Base-by-base conservation (phyloP, 1,140 invertebrate genomes). In the Zaprionus vittiger region DNA sequence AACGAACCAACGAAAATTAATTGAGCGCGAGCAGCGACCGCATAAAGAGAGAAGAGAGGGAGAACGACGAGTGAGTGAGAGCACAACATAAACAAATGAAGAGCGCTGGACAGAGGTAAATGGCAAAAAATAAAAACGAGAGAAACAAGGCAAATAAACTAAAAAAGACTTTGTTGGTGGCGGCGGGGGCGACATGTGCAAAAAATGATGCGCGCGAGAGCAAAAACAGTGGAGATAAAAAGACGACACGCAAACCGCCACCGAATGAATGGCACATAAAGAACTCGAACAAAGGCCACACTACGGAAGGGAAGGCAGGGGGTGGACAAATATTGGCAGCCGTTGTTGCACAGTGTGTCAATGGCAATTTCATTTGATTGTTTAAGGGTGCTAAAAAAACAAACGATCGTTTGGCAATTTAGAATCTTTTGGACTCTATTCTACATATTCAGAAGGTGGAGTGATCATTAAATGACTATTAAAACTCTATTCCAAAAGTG, bases 1-100 rank as follows among this genome's bases (percentile, higher is more conserved):
- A 89, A 84, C 81, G 83, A 87, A 89, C 83, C 84, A 87, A 87
- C 83, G 85, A 90, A 84, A 87, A 84, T 89, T 89, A 89, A 89
- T 89, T 89, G 84, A 89, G 84, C 84, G 78, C 81, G 57, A 87
- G 81, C 82, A 85, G 63, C 69, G 74, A 77, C 67, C 67, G 60
- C 73, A 77, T 78, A 69, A 71, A 71, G 72, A 82, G 69, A 80
- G 63, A 77, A 64, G 55, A 62, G 66, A 59, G 73, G 77, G 38
- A 70, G 31, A 59, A 70, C 69, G 31, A 9, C 9, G 83, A 79
- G 73, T 67, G 68, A 87, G 84, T 67, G 73, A 83, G 83, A 57
- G 77, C 66, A 68, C 74, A 87, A 89, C 84, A 89, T 89, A 89
- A 87, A 87, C 84, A 87, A 87, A 87, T 73, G 71, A 72, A 73